Conservation (phyloP, 2,797 vertebrate genomes). For the Acanthornis magna region DNA sequence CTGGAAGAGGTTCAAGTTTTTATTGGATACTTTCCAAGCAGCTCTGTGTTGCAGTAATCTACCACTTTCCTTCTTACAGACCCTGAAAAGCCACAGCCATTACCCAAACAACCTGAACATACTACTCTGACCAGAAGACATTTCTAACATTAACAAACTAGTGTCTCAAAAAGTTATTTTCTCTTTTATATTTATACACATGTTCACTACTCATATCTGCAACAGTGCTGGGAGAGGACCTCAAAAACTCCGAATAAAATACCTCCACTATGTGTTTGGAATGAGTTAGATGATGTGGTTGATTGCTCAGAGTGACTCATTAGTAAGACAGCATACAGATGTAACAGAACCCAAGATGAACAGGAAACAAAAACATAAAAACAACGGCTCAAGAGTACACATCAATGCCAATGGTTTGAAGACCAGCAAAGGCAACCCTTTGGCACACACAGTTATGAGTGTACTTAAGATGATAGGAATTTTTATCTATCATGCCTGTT, state of each 20-base stretch:
- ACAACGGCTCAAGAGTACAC: not conserved
- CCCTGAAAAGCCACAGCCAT: not conserved
- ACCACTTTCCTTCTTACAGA: not conserved
- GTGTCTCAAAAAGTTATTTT: not conserved
- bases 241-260: not conserved
- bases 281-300: not conserved
- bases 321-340: not conserved
- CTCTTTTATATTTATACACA: not conserved
- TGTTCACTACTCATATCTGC: not conserved
- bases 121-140: not conserved
- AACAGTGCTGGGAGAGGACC: not conserved
- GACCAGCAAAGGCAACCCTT: not conserved
- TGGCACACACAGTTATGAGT: not conserved
- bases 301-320: not conserved
- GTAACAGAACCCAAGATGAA: not conserved
- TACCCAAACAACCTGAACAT: conserved; percentile 21
- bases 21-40: conserved; percentile 44
- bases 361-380: not conserved
- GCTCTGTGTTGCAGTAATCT: conserved; percentile 6
- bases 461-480: not conserved
- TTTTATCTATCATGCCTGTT: not conserved
- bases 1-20: conserved; percentile 53
- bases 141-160: not conserved
- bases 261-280: not conserved
- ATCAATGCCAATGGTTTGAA: not conserved